phyloP scores from a whole-genome alignment of 92 coral and sea anemone genomes.

The Parazoanthus atlanticus region DNA sequence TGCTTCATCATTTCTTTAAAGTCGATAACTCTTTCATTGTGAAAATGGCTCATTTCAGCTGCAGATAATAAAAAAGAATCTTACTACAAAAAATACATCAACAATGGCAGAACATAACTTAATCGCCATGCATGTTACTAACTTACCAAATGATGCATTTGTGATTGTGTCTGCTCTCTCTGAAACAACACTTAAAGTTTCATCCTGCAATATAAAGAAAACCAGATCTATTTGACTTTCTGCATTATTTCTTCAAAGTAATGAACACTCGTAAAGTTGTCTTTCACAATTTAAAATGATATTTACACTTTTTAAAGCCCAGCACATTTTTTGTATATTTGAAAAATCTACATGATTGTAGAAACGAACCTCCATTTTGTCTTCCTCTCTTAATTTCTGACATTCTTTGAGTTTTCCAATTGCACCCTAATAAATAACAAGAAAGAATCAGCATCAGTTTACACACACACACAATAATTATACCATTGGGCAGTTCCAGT shows the following conservation, averaged over 20 bases:
- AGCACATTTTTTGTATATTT: background rate
- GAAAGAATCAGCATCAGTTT: background rate
- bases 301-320: too few species aligned
- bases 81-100: background rate
- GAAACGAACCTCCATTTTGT: slow-evolving; percentile 87
- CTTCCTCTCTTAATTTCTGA: slow-evolving; percentile 83
- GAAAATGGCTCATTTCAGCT: slow-evolving; percentile 98
- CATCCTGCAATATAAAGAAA: slow-evolving; percentile 58
- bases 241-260: background rate
- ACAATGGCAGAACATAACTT: background rate
- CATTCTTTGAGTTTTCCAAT: slow-evolving; percentile 92
- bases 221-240: background rate
- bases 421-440: slow-evolving; percentile 59
- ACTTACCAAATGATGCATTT: slow-evolving; percentile 91
- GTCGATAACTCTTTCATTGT: slow-evolving; percentile 78
- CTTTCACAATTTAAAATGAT: too few species aligned
- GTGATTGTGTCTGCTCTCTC: slow-evolving; percentile 92
- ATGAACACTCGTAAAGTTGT: too few species aligned
- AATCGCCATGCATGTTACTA: background rate
- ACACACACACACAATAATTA: too few species aligned
- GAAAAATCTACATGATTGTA: background rate
- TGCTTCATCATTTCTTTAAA: slow-evolving; percentile 91
- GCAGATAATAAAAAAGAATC: slow-evolving; percentile 13
- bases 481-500: too few species aligned
- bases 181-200: slow-evolving; percentile 70